These are phyloP conservation scores for Indicator maculatus DNA, from an alignment of 2,113 vertebrate species.

Conservation along the genomic window DNA sequence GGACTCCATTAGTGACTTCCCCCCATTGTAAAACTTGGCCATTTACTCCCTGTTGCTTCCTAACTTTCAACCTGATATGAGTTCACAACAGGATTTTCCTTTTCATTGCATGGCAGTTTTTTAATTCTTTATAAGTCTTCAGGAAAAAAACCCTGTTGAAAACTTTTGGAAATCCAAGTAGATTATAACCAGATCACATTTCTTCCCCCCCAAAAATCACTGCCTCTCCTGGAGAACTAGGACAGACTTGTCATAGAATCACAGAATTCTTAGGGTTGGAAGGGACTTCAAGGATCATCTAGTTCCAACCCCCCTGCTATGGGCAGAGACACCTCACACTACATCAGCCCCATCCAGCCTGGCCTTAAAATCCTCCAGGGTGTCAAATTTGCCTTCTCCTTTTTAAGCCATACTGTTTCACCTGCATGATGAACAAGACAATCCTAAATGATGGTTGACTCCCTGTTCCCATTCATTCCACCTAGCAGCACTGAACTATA, in stretches of 20 bases:
- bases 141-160: not conserved
- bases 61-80: slow-evolving; percentile 11
- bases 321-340: too few species aligned
- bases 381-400: not conserved
- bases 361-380: too few species aligned
- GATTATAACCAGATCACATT: not conserved
- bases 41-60: not conserved
- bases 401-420: not conserved
- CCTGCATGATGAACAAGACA: not conserved
- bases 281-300: too few species aligned
- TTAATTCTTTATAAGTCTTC: not conserved
- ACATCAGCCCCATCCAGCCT: too few species aligned
- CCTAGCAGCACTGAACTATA: not conserved
- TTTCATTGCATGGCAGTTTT: not conserved
- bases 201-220: not conserved
- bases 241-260: not conserved
- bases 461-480: not conserved
- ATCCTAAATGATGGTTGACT: not conserved
- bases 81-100: not conserved
- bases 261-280: too few species aligned
- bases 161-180: not conserved
- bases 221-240: not conserved
- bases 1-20: not conserved
- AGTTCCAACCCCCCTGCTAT: too few species aligned
- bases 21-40: not conserved